These are phyloP conservation scores for Dryocosmus kuriphilus DNA, from an alignment of 2,888 invertebrate genomes.

Conservation along the genomic window DNA sequence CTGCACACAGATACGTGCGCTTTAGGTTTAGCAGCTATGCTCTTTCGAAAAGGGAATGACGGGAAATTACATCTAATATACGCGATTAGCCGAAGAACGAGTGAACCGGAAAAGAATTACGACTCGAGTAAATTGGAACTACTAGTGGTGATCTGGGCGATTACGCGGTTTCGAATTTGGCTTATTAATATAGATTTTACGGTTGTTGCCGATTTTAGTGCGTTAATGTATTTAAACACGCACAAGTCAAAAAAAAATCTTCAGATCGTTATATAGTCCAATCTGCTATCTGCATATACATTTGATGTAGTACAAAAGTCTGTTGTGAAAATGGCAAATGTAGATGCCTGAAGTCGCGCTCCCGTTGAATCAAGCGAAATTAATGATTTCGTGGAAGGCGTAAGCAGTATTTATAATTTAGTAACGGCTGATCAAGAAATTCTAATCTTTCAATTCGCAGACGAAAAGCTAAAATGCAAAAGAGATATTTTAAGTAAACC, in stretches of 20 bases:
- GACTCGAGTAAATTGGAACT: not conserved
- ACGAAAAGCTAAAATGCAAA: not conserved
- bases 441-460: not conserved
- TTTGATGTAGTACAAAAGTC: not conserved
- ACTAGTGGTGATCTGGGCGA: not conserved
- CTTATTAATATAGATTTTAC: no score
- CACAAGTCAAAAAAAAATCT: no score
- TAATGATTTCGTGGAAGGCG: no score
- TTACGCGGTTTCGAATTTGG: not conserved
- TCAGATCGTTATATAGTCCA: not conserved
- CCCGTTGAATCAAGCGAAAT: no score
- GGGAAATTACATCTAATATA: not conserved
- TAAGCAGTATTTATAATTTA: not conserved
- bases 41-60: not conserved
- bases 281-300: not conserved
- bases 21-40: no score
- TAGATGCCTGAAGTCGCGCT: no score
- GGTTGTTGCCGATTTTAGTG: no score
- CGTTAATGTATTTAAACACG: no score
- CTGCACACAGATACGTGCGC: no score
- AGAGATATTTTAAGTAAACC: not conserved
- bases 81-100: not conserved
- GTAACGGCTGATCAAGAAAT: not conserved
- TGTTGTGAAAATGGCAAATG: no score
- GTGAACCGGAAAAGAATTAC: not conserved